A percentile compares a stretch with the other conserved stretches of the same genome.
Evolutionary conservation across 1,140 invertebrate genomes (phyloP).

Genomic region (Dryas iulia): DNA sequence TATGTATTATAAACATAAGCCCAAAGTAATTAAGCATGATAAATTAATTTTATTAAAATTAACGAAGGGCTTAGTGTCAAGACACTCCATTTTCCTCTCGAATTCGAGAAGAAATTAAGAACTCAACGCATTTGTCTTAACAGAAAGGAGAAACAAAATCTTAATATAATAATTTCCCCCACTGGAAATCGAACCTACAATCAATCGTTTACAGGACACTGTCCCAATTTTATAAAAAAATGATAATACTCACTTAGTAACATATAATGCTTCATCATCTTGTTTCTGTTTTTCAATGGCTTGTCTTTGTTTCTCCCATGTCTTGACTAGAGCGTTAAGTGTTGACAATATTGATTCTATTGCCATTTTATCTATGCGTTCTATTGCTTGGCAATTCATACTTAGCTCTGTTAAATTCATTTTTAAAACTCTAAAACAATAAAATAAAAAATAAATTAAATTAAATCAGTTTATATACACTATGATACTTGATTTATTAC

Average conservation of each 20-base stretch:
- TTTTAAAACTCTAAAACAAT: slow-evolving; percentile 81
- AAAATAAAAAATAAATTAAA: background rate
- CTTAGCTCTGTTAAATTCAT: slow-evolving; percentile 84
- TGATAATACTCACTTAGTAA: slow-evolving; percentile 83
- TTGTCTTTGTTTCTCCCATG: slow-evolving; percentile 89
- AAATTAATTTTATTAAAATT: too few relatives aligned
- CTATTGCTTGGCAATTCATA: slow-evolving; percentile 77
- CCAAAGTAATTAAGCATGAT: too few relatives aligned
- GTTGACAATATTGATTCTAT: slow-evolving; percentile 81
- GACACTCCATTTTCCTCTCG: too few relatives aligned
- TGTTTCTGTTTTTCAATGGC: slow-evolving; percentile 84
- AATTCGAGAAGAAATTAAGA: too few relatives aligned
- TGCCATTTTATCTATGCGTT: slow-evolving; percentile 69
- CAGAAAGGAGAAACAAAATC: too few relatives aligned
- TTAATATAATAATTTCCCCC: too few relatives aligned
- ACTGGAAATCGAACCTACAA: too few relatives aligned
- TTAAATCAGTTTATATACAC: too few relatives aligned
- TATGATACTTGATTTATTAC: too few relatives aligned
- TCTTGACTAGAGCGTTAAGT: slow-evolving; percentile 82
- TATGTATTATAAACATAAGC: too few relatives aligned
- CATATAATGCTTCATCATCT: slow-evolving; percentile 91
- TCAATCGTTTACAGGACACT: background rate
- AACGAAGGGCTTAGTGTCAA: too few relatives aligned
- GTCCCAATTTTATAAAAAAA: background rate
- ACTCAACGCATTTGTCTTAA: too few relatives aligned